phyloP scores from a whole-genome alignment of 2,888 invertebrate genomes.

The Crematogaster levior region DNA sequence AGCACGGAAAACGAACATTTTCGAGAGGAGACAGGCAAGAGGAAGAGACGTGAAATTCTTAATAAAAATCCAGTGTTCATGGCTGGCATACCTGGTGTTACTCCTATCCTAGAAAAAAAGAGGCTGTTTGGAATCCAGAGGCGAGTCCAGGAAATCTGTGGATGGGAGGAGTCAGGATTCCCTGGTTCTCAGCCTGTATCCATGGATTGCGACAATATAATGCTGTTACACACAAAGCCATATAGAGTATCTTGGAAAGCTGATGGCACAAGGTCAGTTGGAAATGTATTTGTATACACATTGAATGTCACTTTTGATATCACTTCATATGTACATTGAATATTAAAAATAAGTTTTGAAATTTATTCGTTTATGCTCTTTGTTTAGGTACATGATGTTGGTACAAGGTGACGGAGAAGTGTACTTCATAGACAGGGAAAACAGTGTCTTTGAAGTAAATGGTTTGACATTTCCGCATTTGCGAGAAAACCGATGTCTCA shows the following conservation, averaged over 20 bases:
- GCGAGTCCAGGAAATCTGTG: slow-evolving; percentile 92
- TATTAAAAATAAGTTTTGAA: background rate
- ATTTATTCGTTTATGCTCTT: slow-evolving; percentile 26
- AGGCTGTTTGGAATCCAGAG: slow-evolving; percentile 90
- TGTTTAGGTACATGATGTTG: slow-evolving; percentile 96
- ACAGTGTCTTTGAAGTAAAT: slow-evolving; percentile 95
- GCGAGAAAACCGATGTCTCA: slow-evolving; percentile 91
- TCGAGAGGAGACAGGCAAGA: slow-evolving; percentile 78
- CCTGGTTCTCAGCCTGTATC: slow-evolving; percentile 99
- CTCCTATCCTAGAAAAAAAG: slow-evolving; percentile 88
- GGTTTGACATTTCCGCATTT: slow-evolving; percentile 93
- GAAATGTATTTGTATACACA: slow-evolving; percentile 11
- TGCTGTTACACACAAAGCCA: slow-evolving; percentile 91
- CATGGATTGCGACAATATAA: slow-evolving; percentile 94
- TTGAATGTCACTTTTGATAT: background rate
- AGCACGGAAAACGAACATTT: slow-evolving; percentile 59
- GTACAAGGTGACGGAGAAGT: slow-evolving; percentile 94
- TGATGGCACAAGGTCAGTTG: slow-evolving; percentile 95
- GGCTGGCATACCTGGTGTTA: slow-evolving; percentile 94
- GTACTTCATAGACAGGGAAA: slow-evolving; percentile 98
- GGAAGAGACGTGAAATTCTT: slow-evolving; percentile 86
- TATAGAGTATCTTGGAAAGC: slow-evolving; percentile 99
- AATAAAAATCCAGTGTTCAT: slow-evolving; percentile 92
- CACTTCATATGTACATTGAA: background rate
- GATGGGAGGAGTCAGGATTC: slow-evolving; percentile 93